Conservation (phyloP, 2,113 vertebrate genomes). For the Lamprologus sp. region DNA sequence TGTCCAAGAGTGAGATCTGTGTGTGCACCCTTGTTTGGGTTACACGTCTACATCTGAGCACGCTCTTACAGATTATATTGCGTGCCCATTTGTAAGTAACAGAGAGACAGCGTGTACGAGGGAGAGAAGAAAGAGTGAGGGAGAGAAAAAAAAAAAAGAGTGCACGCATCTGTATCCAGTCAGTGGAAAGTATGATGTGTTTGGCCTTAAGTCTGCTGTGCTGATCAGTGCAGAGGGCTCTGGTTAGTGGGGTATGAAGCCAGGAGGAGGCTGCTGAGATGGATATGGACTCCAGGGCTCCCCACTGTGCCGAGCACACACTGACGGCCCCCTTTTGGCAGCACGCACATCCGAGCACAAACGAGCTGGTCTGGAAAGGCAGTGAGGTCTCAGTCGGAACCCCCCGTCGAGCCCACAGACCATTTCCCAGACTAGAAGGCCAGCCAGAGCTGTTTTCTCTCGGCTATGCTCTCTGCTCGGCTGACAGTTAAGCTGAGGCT, state of each 20-base stretch:
- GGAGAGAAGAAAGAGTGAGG: neutral
- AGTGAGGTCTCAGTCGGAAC: conserved; percentile 58
- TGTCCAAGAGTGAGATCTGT: conserved; percentile 17
- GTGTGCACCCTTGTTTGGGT: conserved; percentile 50
- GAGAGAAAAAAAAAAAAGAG: neutral
- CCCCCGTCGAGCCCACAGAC: conserved; percentile 64
- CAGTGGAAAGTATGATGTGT: conserved; percentile 70
- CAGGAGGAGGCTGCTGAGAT: conserved; percentile 64
- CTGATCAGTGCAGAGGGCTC: conserved; percentile 63
- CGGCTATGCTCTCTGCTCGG: conserved; percentile 50
- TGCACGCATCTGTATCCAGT: conserved; percentile 57
- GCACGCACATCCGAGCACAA: conserved; percentile 58
- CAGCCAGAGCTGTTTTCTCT: conserved; percentile 64
- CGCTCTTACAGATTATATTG: conserved; percentile 37
- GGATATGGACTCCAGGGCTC: conserved; percentile 65
- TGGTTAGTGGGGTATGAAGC: conserved; percentile 59
- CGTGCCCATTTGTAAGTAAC: conserved; percentile 40
- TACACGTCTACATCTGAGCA: conserved; percentile 36
- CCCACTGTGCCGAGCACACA: conserved; percentile 60
- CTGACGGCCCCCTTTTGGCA: conserved; percentile 66
- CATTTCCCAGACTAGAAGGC: conserved; percentile 68
- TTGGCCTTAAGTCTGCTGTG: conserved; percentile 66
- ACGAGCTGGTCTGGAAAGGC: conserved; percentile 68
- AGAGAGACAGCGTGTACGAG: neutral
- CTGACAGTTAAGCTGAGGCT: conserved; percentile 61